phyloP scores from a whole-genome alignment of 2,797 vertebrate species.

The Malacoctenus gilli region DNA sequence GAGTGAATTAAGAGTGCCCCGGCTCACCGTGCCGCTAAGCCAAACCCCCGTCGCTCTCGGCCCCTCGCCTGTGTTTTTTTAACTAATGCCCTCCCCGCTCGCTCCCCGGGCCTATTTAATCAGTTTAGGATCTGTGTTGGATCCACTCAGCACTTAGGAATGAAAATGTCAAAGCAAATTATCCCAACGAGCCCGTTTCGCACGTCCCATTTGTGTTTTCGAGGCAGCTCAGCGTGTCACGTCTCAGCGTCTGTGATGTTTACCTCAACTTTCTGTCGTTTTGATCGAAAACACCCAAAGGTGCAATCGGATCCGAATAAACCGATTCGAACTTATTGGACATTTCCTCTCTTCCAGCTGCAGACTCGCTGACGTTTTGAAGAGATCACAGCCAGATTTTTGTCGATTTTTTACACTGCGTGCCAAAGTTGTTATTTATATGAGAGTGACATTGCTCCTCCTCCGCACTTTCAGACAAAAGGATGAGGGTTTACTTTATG shows the following conservation, averaged over 20 bases:
- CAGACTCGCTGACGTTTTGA: conserved; percentile 5
- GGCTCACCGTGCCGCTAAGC: conserved; percentile 69
- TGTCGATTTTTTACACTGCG: too few species aligned
- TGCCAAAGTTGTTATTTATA: too few species aligned
- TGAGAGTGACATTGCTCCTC: conserved; percentile 13
- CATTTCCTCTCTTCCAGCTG: too few species aligned
- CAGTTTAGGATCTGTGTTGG: conserved; percentile 69
- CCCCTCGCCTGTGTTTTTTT: conserved; percentile 77
- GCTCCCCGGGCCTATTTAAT: conserved; percentile 62
- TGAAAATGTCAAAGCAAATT: conserved; percentile 78
- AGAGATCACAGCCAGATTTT: conserved; percentile 13
- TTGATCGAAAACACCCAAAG: conserved; percentile 4
- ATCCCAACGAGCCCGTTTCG: conserved; percentile 64
- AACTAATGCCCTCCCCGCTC: conserved; percentile 76
- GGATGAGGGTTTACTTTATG: conserved; percentile 20
- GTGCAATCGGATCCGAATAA: neutral
- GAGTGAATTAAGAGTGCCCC: conserved; percentile 72
- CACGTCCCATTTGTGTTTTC: conserved; percentile 56
- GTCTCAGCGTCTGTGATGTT: conserved; percentile 14
- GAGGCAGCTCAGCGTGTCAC: conserved; percentile 32
- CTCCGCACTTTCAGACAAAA: conserved; percentile 7
- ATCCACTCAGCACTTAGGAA: conserved; percentile 66
- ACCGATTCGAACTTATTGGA: too few species aligned
- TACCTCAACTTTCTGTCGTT: too few species aligned
- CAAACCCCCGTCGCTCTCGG: conserved; percentile 57